Base-by-base conservation (phyloP, 1,140 invertebrate species). In the Diachasma alloeum region DNA sequence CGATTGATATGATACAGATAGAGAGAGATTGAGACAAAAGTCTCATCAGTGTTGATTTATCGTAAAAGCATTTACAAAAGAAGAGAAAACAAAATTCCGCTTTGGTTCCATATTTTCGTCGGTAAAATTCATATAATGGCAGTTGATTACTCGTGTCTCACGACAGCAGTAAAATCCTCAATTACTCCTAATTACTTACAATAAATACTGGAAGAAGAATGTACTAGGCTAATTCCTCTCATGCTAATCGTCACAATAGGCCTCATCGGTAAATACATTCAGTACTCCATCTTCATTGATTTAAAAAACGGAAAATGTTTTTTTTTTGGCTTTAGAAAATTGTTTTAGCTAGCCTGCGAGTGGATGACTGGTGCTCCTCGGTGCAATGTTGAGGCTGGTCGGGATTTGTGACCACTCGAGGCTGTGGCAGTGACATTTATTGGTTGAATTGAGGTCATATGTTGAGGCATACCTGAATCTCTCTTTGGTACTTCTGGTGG, bases 341-440 rank as follows among this genome's bases (percentile, higher is more conserved):
- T 75, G 48, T 26, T 83, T 87, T 90, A 91, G 88, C 90, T 90
- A 78, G 89, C 89, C 81, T 90, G 89, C 4, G 87, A 88, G 74
- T 91, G 90, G 78, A 91, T 91, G 26, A 91, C 86, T 44, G 91
- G 91, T 67, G 89, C 90, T 74, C 90, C 90, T 79, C 91, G 89
- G 79, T 91, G 91, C 44, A 92, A 81, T 73, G 91, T 90, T 70
- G 91, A 91, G 5, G 90, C 84, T 39, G 91, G 90, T 82, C 91
- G 82, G 56, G 89, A 86, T 76, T 89, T 89, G 70, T 87, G 82
- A 72, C 84, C 86, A 36, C 81, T 83, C 26, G 80, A 48, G 22
- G 83, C 44, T 17, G 83, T n/a, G 4, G 82, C 78, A 8, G 83
- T 74, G 10, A 84, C 59, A 56, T 73, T 84, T 36, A 81, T 73